These are phyloP conservation scores for Plotosus lineatus DNA, from an alignment of 2,113 vertebrate genomes.

Conservation along the genomic window DNA sequence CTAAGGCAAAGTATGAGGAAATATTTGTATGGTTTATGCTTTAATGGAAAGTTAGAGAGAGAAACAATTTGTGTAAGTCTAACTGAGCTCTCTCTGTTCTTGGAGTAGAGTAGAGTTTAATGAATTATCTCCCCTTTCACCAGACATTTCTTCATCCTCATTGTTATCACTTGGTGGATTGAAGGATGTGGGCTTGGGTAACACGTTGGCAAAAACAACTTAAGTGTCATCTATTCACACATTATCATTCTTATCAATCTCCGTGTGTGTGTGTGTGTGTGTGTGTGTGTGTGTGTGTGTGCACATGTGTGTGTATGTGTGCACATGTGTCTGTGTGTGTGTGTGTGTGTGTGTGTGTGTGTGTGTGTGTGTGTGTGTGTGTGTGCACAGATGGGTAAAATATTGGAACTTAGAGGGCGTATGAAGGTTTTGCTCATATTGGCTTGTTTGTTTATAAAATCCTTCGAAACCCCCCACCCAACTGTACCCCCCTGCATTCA, in stretches of 20 bases:
- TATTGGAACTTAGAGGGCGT: too few relatives aligned
- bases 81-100: slow-evolving; percentile 57
- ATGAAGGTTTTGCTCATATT: too few relatives aligned
- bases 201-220: slow-evolving; percentile 39
- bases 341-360: not conserved
- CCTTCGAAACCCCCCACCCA: too few relatives aligned
- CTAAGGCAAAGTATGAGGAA: slow-evolving; percentile 37
- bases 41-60: not conserved
- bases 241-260: slow-evolving; percentile 34
- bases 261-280: not conserved
- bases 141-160: slow-evolving; percentile 57
- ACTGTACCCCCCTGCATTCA: not conserved
- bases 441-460: not conserved
- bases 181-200: slow-evolving; percentile 64
- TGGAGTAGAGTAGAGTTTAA: slow-evolving; percentile 59
- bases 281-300: not conserved
- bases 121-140: slow-evolving; percentile 53
- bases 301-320: not conserved
- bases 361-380: not conserved
- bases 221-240: slow-evolving; percentile 39
- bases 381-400: not conserved
- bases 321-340: not conserved
- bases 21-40: not conserved
- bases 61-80: slow-evolving; percentile 33
- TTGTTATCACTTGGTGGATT: slow-evolving; percentile 59